Evolutionary conservation across 2,888 invertebrate genomes (phyloP), one percentile per base, ranked within the genome.

Genomic region (Lasioglossum malachurum): DNA sequence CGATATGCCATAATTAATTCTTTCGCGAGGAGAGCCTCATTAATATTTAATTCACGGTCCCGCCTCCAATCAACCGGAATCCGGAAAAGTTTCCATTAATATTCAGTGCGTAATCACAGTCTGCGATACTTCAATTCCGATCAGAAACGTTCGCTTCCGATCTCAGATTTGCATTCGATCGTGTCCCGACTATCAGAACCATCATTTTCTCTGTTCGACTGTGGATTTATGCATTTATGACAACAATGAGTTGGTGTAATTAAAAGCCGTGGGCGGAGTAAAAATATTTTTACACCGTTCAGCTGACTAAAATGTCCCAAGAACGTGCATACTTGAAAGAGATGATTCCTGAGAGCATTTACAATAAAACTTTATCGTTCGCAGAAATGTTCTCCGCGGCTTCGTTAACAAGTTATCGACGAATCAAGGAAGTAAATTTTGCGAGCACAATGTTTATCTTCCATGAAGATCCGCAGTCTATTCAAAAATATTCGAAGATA

Each of bases 41-140:
- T 81, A 81, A 83, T 83, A 81, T 81, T 81, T 81, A 75, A 71
- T 75, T 49, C 75, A 16, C 71, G 31, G 38, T 46, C 31, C 44
- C 16, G n/a, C 23, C 38, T 60, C 16, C 31, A 19, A n/a, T 72
- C 60, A 46, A 71, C 75, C 82, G 81, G 35, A 81, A 80, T 83
- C 46, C n/a, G 46, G 31, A 71, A 80, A 75, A 64, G 71, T 41
- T 75, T 46, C 57, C 57, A 81, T 83, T 80, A 83, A 83, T 83
- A 83, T 83, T 83, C 74, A 75, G 31, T 78, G 60, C 38, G 57
- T 60, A 83, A 83, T 81, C 69, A 57, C 46, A 71, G 71, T 10
- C 57, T 7, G 35, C 71, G 75, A 35, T 57, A 57, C 57, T n/a
- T 19, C 38, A 46, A 60, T 81, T 81, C 67, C 35, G 31, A 69